Evolutionary conservation across 30 jellyfish, hydroid and myxozoan genomes (phyloP).

Genomic region (Morbakka virulenta): DNA sequence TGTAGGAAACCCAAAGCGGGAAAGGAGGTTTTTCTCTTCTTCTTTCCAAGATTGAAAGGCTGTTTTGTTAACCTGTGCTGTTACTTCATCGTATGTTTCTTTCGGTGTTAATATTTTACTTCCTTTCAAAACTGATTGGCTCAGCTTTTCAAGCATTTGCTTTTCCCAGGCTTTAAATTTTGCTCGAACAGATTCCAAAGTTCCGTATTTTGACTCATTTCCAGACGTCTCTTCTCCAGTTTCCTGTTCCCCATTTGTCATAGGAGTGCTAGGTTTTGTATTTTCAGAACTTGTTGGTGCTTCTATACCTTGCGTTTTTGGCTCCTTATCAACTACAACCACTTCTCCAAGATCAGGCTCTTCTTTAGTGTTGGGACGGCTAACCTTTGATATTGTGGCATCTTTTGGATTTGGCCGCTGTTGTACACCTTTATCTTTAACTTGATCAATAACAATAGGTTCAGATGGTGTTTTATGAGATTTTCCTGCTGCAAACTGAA

Average conservation of each 20-base stretch:
- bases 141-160: conserved; percentile 44
- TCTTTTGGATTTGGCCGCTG: conserved; percentile 80
- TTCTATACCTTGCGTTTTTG: conserved; percentile 21
- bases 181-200: conserved; percentile 71
- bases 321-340: not conserved
- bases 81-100: conserved; percentile 8
- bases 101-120: not conserved
- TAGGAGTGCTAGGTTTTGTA: not conserved
- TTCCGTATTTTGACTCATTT: conserved; percentile 46
- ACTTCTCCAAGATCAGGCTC: not conserved
- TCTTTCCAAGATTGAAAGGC: conserved; percentile 78
- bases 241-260: conserved; percentile 58
- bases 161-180: conserved; percentile 52
- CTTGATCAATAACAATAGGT: conserved; percentile 86
- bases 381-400: conserved; percentile 34
- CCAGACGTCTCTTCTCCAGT: not conserved
- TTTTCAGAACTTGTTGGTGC: conserved; percentile 1
- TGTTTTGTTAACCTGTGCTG: conserved; percentile 30
- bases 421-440: conserved; percentile 54
- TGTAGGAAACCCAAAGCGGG: conserved; percentile 9
- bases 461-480: conserved; percentile 33
- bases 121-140: conserved; percentile 43
- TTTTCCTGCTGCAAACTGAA: not conserved
- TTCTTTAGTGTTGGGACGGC: not conserved
- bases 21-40: conserved; percentile 69